Base-by-base conservation (phyloP, 2,797 vertebrate genomes). In the Premnoplex brunnescens region DNA sequence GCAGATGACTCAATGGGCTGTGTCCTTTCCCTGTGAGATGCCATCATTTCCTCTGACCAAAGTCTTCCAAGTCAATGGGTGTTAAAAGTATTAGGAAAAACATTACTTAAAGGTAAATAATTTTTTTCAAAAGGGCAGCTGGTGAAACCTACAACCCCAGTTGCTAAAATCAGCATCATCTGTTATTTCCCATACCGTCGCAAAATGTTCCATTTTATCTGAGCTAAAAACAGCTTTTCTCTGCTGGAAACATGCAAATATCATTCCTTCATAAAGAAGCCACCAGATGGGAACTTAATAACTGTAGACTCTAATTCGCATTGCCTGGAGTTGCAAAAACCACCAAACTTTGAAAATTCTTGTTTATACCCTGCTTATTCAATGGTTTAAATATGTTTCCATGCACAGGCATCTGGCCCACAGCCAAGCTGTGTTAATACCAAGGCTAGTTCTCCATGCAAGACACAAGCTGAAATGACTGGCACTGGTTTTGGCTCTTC, bases 261-360 rank as follows among this genome's bases (percentile, higher is more conserved):
- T 92, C 95, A 94, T 93, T 82, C 94, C 93, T 94, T 87, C 93
- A 96, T 91, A 95, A 96, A 96, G 94, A 66, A 94, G 91, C 93
- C 82, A 96, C 95, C 96, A 97, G 97, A 97, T 97, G 97, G 97
- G 96, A 97, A 89, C 88, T 96, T 97, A 96, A 97, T 97, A 97
- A 96, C 96, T 95, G 93, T 63, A 91, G 93, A 92, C 72, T 87
- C 81, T 91, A 91, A 92, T 94, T 96, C 82, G 16, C 15, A 28
- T 92, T 96, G 93, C 97, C 95, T 95, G 92, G 86, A 97, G 94
- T 96, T 89, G 92, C 71, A 81, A 56, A 93, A 94, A 37, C 72
- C 76, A 88, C 79, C 93, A 95, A 97, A 96, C 92, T 97, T 96
- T 59, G 94, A 79, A 92, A 95, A 93, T 95, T 88, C 93, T 76